Base-by-base conservation (phyloP, 1,140 invertebrate species). In the Drosophila pseudoananassae region DNA sequence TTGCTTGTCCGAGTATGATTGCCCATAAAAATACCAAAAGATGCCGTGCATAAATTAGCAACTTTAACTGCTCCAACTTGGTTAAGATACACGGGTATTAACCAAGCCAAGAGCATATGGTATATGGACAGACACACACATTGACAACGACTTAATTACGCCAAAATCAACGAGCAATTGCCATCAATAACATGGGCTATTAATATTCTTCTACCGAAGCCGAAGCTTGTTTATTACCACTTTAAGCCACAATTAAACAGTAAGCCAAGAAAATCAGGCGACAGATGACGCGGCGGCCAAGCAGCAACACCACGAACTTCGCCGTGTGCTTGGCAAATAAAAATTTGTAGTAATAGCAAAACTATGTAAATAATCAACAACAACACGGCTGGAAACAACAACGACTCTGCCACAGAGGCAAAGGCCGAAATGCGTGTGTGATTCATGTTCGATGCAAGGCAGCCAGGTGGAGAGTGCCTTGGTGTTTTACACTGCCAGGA, bases 141-240 rank as follows among this genome's bases (percentile, higher is more conserved):
- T 49, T 50, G 74, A 82, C 83, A 88, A 90, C 79, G 88, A 90
- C 88, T 90, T 90, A 90, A 90, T 90, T 90, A 90, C 82, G 87
- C 88, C 88, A 90, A 90, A 90, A 78, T 90, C 82, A 90, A 88
- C 88, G 82, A 88, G 79, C 83, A 90, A 88, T 90, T 90, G 87
- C 88, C 87, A 90, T 90, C 88, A 90, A 90, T 90, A 90, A 90
- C 87, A 88, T 68, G 82, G 76, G 57, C 88, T 84, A 90, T 90
- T 90, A 90, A 90, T 90, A 90, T 90, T 83, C 84, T 89, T 82
- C 76, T 47, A 66, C 76, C 66, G 73, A 8, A 43, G 40, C 49
- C 66, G 63, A 70, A 80, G 84, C 76, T 83, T 83, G 84, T 88
- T 88, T 88, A 83, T 88, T 74, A 66, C 84, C 83, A 88, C 78